Percentiles rank a stretch among this genome's conserved stretches.
phyloP scores from a whole-genome alignment of 2,888 invertebrate species.

The Apantesis nais region DNA sequence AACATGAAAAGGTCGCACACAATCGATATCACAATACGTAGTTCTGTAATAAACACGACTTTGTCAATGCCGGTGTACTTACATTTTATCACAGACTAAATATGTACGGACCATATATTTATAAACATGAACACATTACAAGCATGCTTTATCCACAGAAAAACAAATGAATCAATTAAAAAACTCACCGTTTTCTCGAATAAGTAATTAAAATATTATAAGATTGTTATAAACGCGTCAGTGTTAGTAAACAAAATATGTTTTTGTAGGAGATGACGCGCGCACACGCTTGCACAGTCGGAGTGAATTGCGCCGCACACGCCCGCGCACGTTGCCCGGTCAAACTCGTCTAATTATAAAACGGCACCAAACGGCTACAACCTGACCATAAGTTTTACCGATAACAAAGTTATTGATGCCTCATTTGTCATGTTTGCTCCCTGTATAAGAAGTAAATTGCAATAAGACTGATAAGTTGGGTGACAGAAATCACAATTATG shows the following conservation, averaged over 20 bases:
- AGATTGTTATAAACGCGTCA: constrained; percentile 13
- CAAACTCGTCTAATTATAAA: constrained; percentile 54
- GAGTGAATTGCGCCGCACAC: constrained; percentile 36
- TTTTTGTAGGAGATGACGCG: constrained; percentile 28
- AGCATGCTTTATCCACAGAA: not conserved
- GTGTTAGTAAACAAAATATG: constrained; percentile 61
- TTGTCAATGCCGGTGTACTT: not conserved
- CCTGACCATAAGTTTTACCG: constrained; percentile 29
- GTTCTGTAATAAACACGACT: not conserved
- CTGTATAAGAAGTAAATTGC: constrained; percentile 5
- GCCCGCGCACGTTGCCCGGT: constrained; percentile 38
- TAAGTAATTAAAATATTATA: not conserved
- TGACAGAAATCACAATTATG: constrained; percentile 7
- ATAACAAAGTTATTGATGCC: constrained; percentile 36
- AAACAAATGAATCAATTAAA: not conserved
- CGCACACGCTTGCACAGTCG: constrained; percentile 36
- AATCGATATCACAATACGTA: not conserved
- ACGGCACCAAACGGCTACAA: constrained; percentile 12
- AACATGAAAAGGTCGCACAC: not conserved
- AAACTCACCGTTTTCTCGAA: constrained; percentile 32
- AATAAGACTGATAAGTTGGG: constrained; percentile 1
- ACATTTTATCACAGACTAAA: not conserved
- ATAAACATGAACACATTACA: not conserved
- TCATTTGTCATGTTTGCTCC: constrained; percentile 5
- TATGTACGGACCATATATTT: not conserved